These are phyloP conservation scores for Caranx ignobilis DNA, from an alignment of 2,113 vertebrate genomes.

Conservation along the genomic window DNA sequence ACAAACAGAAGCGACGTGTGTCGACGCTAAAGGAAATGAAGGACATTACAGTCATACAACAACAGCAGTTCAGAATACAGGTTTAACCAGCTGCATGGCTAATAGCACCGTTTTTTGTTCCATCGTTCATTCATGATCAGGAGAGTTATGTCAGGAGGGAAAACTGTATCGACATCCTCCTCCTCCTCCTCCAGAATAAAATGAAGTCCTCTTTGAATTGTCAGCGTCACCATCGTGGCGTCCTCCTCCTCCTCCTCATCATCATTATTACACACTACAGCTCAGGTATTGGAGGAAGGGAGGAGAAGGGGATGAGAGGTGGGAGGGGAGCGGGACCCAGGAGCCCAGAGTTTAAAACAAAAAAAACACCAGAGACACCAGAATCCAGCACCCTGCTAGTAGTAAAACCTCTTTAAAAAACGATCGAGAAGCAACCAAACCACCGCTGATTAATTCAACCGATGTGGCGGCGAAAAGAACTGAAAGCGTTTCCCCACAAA, in stretches of 20 bases:
- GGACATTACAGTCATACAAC: conserved; percentile 10
- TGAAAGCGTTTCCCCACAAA: conserved; percentile 48
- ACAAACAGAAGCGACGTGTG: conserved; percentile 23
- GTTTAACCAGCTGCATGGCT: conserved; percentile 49
- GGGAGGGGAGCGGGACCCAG: conserved; percentile 35
- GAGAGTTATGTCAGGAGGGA: conserved; percentile 18
- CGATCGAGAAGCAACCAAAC: conserved; percentile 68
- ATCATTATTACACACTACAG: conserved; percentile 55
- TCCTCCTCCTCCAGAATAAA: conserved; percentile 24
- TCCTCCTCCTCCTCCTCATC: conserved; percentile 54
- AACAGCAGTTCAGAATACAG: conserved; percentile 23
- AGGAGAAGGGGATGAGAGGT: neutral
- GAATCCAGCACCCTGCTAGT: conserved; percentile 67
- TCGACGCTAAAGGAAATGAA: conserved; percentile 1
- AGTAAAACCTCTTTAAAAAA: conserved; percentile 44
- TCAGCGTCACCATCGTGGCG: conserved; percentile 52
- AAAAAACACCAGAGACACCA: conserved; percentile 27
- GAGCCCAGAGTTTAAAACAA: conserved; percentile 52
- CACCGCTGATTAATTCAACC: conserved; percentile 77
- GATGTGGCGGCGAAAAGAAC: conserved; percentile 19
- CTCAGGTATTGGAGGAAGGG: conserved; percentile 28
- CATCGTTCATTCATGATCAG: conserved; percentile 47
- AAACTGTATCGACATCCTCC: conserved; percentile 32
- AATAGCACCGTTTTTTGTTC: conserved; percentile 72
- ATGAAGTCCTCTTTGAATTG: conserved; percentile 64